A percentile compares a stretch with the other conserved stretches of the same genome.
Conservation (phyloP, 2,113 vertebrate genomes). For the Chloropsis hardwickii region DNA sequence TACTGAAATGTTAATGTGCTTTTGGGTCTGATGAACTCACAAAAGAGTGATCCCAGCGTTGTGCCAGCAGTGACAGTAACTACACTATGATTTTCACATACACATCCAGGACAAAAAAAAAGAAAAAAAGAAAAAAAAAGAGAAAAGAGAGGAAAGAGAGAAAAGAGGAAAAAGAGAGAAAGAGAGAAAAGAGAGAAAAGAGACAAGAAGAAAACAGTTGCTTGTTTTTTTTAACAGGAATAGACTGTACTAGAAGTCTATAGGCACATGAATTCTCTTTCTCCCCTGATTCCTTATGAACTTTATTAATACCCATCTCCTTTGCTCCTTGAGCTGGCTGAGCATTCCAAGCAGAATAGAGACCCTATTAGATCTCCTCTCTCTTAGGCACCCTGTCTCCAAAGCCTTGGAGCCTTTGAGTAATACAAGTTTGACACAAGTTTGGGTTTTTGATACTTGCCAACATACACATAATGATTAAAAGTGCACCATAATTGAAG, state of each 20-base stretch:
- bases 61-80: not conserved
- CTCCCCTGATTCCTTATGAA: not conserved
- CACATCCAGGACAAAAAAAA: not conserved
- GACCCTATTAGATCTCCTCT: not conserved
- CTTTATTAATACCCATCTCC: not conserved
- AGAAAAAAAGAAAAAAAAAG: no score
- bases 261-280: conserved; percentile 3
- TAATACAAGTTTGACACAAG: not conserved
- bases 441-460: not conserved
- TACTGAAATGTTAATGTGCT: not conserved
- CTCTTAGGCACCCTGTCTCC: not conserved
- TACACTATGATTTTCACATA: not conserved
- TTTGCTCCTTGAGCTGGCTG: not conserved
- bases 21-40: conserved; percentile 11
- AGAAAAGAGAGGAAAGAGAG: not conserved
- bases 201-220: not conserved
- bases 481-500: not conserved
- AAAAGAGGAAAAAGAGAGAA: no score
- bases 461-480: not conserved
- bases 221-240: conserved; percentile 1
- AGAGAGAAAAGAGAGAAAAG: not conserved
- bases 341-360: not conserved
- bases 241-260: not conserved
- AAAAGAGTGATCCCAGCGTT: not conserved
- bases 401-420: not conserved